These are phyloP conservation scores for Koerneria pararmatus DNA, from an alignment of 2,888 invertebrate genomes.

Conservation along the genomic window DNA sequence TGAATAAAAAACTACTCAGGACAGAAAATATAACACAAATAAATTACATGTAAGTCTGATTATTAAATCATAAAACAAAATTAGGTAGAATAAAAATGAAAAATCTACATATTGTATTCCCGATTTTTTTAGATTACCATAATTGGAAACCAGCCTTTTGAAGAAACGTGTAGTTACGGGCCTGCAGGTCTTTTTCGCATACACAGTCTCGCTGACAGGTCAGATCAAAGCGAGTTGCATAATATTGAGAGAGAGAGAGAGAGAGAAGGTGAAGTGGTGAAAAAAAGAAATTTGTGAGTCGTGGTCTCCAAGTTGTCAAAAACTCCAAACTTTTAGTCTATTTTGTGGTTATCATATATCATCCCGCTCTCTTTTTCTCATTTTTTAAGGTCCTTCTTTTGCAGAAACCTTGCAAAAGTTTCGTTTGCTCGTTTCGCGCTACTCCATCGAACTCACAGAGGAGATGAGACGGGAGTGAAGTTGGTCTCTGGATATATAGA, in stretches of 20 bases:
- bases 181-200: constrained; percentile 56
- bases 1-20: no score
- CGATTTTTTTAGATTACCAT: constrained; percentile 38
- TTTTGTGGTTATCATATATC: background rate
- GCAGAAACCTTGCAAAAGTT: background rate
- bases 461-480: constrained; percentile 49
- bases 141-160: constrained; percentile 42
- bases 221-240: background rate
- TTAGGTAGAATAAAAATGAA: constrained; percentile 3
- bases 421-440: background rate
- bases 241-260: background rate
- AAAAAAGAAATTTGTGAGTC: no score
- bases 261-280: no score
- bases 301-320: no score
- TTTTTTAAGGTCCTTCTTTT: no score
- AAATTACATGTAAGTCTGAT: no score
- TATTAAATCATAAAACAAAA: no score
- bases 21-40: no score
- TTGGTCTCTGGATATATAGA: constrained; percentile 55
- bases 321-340: background rate
- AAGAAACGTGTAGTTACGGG: constrained; percentile 47
- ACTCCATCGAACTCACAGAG: constrained; percentile 25
- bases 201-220: constrained; percentile 34
- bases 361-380: no score
- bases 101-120: background rate